phyloP scores from a whole-genome alignment of 2,113 vertebrate genomes.

The Gavia stellata region DNA sequence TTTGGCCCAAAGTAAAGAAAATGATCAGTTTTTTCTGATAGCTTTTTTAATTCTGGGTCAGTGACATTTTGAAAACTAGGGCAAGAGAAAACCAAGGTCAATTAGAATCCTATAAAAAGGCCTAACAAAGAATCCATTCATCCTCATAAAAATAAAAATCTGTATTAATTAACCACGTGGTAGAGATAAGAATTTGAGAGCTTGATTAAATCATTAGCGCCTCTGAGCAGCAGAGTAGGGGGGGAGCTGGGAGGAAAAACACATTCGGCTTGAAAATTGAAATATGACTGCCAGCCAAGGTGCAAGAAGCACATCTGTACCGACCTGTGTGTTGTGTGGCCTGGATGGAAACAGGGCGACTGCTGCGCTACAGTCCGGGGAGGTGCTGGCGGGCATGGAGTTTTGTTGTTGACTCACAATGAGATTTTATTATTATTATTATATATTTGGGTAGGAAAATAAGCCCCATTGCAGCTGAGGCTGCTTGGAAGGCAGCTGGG shows the following conservation, averaged over 20 bases:
- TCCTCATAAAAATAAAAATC: slow-evolving; percentile 70
- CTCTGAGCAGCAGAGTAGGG: not conserved
- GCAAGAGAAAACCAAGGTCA: slow-evolving; percentile 70
- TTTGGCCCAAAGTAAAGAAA: not conserved
- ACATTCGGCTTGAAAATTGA: not conserved
- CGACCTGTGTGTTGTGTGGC: not conserved
- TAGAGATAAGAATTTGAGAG: slow-evolving; percentile 57
- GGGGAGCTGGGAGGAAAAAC: not conserved
- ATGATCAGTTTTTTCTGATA: not conserved
- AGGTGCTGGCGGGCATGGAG: not conserved
- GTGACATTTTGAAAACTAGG: slow-evolving; percentile 67
- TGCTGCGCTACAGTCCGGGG: not conserved
- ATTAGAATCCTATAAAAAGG: slow-evolving; percentile 57
- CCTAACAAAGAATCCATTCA: slow-evolving; percentile 76
- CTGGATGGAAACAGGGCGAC: not conserved
- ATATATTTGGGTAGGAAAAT: not conserved
- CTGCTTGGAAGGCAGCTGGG: not conserved
- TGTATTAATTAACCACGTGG: slow-evolving; percentile 70
- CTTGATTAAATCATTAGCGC: slow-evolving; percentile 55
- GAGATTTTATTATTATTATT: not conserved
- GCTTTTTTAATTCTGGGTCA: slow-evolving; percentile 68
- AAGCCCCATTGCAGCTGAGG: not conserved
- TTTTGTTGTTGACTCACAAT: not conserved
- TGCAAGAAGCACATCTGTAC: not conserved
- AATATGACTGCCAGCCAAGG: rapidly evolving